phyloP scores from a whole-genome alignment of 2,888 invertebrate genomes.

The Luperina nickerlii region DNA sequence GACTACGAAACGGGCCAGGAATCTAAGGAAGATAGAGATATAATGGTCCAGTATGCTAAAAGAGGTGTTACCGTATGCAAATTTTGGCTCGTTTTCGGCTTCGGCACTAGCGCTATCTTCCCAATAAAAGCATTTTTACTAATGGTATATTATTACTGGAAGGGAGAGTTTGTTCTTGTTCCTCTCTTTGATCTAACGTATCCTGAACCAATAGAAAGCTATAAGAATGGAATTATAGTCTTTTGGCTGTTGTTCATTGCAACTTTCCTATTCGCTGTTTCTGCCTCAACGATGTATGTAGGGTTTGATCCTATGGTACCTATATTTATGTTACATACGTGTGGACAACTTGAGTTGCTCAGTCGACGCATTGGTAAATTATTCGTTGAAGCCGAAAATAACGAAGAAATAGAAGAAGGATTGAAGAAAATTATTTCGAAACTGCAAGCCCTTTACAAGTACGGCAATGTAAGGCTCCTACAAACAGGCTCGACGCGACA shows the following conservation, averaged over 20 bases:
- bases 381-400: conserved; percentile 64
- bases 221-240: conserved; percentile 67
- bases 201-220: conserved; percentile 71
- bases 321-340: conserved; percentile 80
- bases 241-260: conserved; percentile 68
- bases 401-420: conserved; percentile 67
- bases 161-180: conserved; percentile 70
- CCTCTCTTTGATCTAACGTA: conserved; percentile 78
- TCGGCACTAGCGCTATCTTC: conserved; percentile 71
- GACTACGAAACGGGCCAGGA: conserved; percentile 74
- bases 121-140: conserved; percentile 74
- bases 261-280: conserved; percentile 70
- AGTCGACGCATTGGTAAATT: conserved; percentile 72
- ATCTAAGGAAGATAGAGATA: conserved; percentile 69
- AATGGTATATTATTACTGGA: conserved; percentile 73
- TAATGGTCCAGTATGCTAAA: conserved; percentile 71
- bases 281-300: conserved; percentile 73
- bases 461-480: not conserved
- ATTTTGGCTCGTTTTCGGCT: conserved; percentile 73
- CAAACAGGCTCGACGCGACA: too few species aligned
- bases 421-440: conserved; percentile 76
- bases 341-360: conserved; percentile 80
- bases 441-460: conserved; percentile 78
- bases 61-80: conserved; percentile 73
- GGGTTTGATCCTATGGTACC: conserved; percentile 84